Conservation (phyloP, 2,888 invertebrate species). For the Andrena minutula region DNA sequence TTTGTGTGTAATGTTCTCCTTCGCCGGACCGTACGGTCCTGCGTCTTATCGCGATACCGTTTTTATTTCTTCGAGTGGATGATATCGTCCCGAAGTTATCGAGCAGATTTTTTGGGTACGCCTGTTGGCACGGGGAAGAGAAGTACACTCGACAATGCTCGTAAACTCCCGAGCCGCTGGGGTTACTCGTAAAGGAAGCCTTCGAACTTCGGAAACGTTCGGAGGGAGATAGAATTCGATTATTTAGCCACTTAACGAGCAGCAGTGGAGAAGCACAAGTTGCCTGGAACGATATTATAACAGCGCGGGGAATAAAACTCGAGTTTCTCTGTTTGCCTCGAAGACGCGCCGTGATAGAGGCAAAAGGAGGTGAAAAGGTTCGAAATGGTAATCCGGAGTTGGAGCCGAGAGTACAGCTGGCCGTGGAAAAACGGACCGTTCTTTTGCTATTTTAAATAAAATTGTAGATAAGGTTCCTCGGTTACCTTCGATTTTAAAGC, state of each 20-base stretch:
- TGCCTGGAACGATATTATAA: not conserved
- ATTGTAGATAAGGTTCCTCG: not conserved
- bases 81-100: slow-evolving; percentile 26
- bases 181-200: not conserved
- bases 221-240: slow-evolving; percentile 22
- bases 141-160: slow-evolving; percentile 8
- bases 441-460: slow-evolving; percentile 26
- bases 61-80: slow-evolving; percentile 12
- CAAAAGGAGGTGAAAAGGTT: slow-evolving; percentile 1
- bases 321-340: not conserved
- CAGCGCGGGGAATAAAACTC: not conserved
- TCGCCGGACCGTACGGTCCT: not conserved
- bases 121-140: not conserved
- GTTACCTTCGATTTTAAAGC: not conserved
- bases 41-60: slow-evolving; percentile 11
- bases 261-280: not conserved
- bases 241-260: not conserved
- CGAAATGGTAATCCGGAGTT: not conserved
- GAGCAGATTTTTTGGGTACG: not conserved
- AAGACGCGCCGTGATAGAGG: not conserved
- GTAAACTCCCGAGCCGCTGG: slow-evolving; percentile 4
- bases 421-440: slow-evolving; percentile 18
- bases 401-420: not conserved
- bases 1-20: not conserved
- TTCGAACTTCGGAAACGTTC: slow-evolving; percentile 8